Evolutionary conservation across 2,797 vertebrate genomes (phyloP), one percentile per base, ranked within the genome.

Genomic region (Scarus forsteni): DNA sequence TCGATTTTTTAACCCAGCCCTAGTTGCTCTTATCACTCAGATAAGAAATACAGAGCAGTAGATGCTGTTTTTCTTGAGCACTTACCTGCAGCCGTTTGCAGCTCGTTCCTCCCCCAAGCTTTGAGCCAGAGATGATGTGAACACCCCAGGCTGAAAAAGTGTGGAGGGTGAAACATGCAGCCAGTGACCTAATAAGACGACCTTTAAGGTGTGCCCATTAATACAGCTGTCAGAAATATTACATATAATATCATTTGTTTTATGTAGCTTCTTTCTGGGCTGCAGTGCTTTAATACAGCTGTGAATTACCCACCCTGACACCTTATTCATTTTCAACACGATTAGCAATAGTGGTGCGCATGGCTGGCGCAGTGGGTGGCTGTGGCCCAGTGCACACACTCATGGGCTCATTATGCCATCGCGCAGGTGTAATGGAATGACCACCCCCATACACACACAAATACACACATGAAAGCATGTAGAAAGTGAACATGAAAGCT

Each of bases 141-240:
- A 73, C 57, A 66, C 48, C 45, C 27, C 7, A 1, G n/a, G 15
- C 43, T 73, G 48, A 42, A 52, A 65, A 66, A 83, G 53, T 76
- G 46, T 54, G 63, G 45, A 75, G 66, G 82, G 73, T 86, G 75
- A 86, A 86, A 75, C 73, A 65, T 74, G 76, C 70, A 90, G 80
- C 81, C 84, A 60, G 73, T 92, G 91, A 92, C 92, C 92, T 92
- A 93, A 93, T 89, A 94, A 93, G 81, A 86, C 84, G 84, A 87
- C 87, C 91, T 92, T 90, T 91, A 79, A 90, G 86, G 87, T 77
- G 75, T 50, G 1, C 70, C 77, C 91, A 92, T 94, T 92, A 93
- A 93, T 93, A 88, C 80, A 77, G 84, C 92, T 93, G 93, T 92
- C 93, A 77, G 78, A 64, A 78, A 87, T 55, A 75, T 66, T 71